Base-by-base conservation (phyloP, 2,113 vertebrate species). In the Cyanoderma ruficeps region DNA sequence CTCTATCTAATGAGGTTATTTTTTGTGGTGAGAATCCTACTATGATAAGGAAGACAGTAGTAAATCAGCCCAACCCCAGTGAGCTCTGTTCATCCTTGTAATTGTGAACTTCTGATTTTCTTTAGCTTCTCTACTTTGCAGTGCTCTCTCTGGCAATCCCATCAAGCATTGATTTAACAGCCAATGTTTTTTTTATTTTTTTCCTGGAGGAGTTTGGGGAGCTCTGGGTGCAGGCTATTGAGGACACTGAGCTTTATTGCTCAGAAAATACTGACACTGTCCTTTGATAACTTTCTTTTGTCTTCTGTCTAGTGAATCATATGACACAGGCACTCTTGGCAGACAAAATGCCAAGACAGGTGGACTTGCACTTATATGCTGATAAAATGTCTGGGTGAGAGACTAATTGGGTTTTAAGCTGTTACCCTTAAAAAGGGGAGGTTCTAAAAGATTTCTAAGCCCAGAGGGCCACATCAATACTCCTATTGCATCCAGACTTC, bases 201-300 rank as follows among this genome's bases (percentile, higher is more conserved):
- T 92, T 64, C 52, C 79, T 86, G 59, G 41, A 86, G 94, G 59
- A 81, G 22, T 83, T 65, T 93, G 22, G 52, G 70, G n/a, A 44
- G 9, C 17, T 92, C 63, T 82, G 39, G 18, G 47, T 83, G 49
- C 33, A 67, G n/a, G 47, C 70, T 92, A 83, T 75, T 87, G 72
- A 81, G 84, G 80, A 83, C 59, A 35, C 69, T 89, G 59, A 60
- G 44, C 91, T 94, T 94, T 93, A 96, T 93, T 92, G 90, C 80
- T 90, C 56, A 80, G 53, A 65, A 82, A 95, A 74, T 47, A 77
- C 72, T 71, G 67, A 23, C 27, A 22, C 55, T 89, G 79, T 84
- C 80, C 75, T 95, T 91, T 94, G 81, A 63, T 78, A 91, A 89
- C 56, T 89, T 83, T 83, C 47, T 83, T 93, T 81, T 61, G 59